Evolutionary conservation across 2,888 invertebrate genomes (phyloP).

Genomic region (Trichogramma evanescens): DNA sequence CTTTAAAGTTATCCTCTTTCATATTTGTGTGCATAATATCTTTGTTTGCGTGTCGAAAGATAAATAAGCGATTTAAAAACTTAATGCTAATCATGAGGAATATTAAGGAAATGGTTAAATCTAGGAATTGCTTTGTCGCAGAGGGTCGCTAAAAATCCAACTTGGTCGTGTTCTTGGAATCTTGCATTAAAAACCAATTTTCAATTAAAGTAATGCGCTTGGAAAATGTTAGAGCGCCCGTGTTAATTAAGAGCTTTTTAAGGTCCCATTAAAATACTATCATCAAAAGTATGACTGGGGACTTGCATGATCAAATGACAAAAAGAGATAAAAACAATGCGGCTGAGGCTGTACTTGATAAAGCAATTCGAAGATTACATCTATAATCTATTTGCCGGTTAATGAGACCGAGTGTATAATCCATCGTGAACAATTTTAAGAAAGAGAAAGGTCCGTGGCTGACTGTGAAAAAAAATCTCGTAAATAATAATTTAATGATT

Average conservation of each 20-base stretch:
- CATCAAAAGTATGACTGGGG: too few species aligned
- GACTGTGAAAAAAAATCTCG: conserved; percentile 27
- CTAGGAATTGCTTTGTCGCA: conserved; percentile 19
- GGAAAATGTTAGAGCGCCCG: too few species aligned
- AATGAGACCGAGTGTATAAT: conserved; percentile 18
- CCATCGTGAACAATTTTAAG: conserved; percentile 1
- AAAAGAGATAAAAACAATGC: conserved; percentile 17
- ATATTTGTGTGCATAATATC: conserved; percentile 23
- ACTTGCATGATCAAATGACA: not conserved
- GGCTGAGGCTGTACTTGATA: conserved; percentile 1
- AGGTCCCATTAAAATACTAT: too few species aligned
- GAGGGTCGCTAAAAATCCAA: not conserved
- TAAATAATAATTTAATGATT: conserved; percentile 17
- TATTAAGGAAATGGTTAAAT: conserved; percentile 9
- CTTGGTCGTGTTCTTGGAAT: conserved; percentile 14
- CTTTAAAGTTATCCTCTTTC: conserved; percentile 12
- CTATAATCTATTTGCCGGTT: conserved; percentile 1
- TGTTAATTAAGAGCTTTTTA: too few species aligned
- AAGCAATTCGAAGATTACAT: conserved; percentile 21
- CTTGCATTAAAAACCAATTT: not conserved
- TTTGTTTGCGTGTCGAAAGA: conserved; percentile 20
- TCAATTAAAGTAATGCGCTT: too few species aligned
- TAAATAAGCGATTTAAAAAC: not conserved
- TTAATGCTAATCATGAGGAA: conserved; percentile 13
- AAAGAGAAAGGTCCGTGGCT: conserved; percentile 28